Conservation (phyloP, 2,797 vertebrate species). For the Gallinago nigripennis region DNA sequence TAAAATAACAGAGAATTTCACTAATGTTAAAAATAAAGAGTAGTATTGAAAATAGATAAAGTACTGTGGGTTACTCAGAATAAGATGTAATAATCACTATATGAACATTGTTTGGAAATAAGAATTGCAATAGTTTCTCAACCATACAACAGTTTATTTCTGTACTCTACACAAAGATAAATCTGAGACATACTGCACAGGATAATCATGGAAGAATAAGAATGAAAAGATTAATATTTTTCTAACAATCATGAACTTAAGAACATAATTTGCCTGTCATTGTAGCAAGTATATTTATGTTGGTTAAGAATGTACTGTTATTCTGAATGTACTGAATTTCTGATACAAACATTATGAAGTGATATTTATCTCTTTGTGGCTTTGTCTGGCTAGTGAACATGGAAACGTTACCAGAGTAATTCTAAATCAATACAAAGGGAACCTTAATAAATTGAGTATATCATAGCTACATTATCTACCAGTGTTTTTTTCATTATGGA, state of each 20-base stretch:
- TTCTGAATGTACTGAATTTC: neutral
- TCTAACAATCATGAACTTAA: neutral
- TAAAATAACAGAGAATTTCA: neutral
- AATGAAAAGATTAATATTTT: neutral
- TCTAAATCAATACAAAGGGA: neutral
- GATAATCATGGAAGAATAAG: neutral
- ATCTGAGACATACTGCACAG: neutral
- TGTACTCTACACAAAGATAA: neutral
- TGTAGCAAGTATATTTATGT: neutral
- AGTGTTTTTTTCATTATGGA: neutral
- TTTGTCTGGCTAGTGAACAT: neutral
- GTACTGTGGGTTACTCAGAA: neutral
- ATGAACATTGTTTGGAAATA: neutral
- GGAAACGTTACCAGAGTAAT: neutral
- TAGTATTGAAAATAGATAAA: neutral
- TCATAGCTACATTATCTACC: neutral
- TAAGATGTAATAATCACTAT: neutral
- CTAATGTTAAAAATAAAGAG: neutral
- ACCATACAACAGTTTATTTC: neutral
- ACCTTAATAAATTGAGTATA: neutral
- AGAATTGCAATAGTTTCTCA: neutral
- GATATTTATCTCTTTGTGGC: neutral
- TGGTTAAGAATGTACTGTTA: neutral
- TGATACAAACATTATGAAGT: neutral
- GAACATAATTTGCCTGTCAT: neutral